A percentile compares a stretch with the other conserved stretches of the same genome.
phyloP scores from a whole-genome alignment of 1,140 invertebrate species.

The Antheraea mylitta region DNA sequence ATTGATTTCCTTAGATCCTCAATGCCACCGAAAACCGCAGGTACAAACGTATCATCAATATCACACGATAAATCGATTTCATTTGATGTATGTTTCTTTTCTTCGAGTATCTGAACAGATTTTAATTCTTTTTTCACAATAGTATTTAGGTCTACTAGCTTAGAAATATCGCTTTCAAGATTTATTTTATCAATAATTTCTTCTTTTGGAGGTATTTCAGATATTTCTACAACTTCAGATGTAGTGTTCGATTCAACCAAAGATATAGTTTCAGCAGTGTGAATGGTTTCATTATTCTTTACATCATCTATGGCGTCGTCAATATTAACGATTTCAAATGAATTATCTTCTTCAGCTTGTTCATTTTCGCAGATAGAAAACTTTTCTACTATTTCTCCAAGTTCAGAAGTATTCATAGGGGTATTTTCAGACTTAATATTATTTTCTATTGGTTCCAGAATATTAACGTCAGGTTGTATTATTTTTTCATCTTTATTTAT shows the following conservation, averaged over 20 bases:
- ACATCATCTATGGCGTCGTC: neutral
- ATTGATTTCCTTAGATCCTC: no score
- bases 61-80: no score
- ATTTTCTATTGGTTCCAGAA: neutral
- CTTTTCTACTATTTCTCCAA: neutral
- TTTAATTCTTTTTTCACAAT: neutral
- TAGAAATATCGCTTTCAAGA: no score
- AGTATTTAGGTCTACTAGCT: no score
- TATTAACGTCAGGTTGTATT: neutral
- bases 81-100: no score
- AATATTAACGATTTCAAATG: slow-evolving; percentile 16
- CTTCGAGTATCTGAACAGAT: no score
- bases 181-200: neutral
- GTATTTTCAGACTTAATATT: neutral
- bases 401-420: neutral
- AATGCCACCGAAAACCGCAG: no score
- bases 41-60: no score
- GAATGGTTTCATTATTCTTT: neutral
- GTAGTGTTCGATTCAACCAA: neutral
- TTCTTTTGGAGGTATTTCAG: slow-evolving; percentile 4
- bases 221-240: slow-evolving; percentile 2
- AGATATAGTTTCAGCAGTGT: neutral
- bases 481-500: neutral
- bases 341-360: slow-evolving; percentile 3
- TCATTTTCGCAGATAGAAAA: neutral